These are phyloP conservation scores for Oscheius sp. DNA, from an alignment of 2,888 invertebrate genomes.

Conservation along the genomic window DNA sequence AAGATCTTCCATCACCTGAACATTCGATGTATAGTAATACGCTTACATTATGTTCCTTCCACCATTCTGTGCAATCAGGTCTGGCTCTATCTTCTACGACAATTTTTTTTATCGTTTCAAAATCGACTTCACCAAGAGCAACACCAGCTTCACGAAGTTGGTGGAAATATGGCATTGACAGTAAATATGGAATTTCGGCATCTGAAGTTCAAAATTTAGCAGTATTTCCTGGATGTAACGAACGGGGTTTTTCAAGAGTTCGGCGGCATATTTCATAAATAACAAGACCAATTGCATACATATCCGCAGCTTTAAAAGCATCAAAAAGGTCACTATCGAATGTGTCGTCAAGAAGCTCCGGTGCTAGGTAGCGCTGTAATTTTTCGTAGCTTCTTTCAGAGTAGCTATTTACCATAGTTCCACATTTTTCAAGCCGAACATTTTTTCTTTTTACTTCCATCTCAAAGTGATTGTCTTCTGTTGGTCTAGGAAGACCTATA, in stretches of 20 bases:
- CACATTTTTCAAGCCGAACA: constrained; percentile 7
- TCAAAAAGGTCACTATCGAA: constrained; percentile 10
- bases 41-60: not conserved
- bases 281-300: constrained; percentile 23
- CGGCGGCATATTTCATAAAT: constrained; percentile 23
- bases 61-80: constrained; percentile 1
- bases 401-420: constrained; percentile 3
- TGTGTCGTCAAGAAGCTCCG: constrained; percentile 16
- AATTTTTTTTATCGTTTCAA: not conserved
- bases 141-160: constrained; percentile 2
- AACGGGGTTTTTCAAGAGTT: not conserved
- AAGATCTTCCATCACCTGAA: not conserved
- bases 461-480: not conserved
- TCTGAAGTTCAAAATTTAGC: not conserved
- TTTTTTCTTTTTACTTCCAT: not conserved
- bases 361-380: constrained; percentile 22
- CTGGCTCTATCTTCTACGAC: not conserved
- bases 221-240: too few relatives aligned
- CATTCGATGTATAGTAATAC: not conserved
- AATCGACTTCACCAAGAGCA: not conserved
- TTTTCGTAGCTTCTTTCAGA: not conserved
- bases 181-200: not conserved
- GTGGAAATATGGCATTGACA: constrained; percentile 4
- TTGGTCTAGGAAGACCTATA: constrained; percentile 1
- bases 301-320: constrained; percentile 9